These are phyloP conservation scores for Ammodytes dubius DNA, from an alignment of 2,113 vertebrate species.

Conservation along the genomic window DNA sequence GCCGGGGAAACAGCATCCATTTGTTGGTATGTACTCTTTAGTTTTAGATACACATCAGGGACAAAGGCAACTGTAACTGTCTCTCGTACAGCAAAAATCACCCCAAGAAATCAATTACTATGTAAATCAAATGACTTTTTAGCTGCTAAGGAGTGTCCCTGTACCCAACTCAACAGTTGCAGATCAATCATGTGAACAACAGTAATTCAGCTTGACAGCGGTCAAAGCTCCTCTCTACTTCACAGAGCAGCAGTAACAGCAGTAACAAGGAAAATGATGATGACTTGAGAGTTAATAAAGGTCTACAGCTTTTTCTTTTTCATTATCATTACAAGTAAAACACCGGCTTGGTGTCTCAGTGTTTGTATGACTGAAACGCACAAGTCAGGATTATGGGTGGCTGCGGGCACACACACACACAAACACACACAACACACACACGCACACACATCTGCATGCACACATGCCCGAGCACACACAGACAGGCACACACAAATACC, in stretches of 20 bases:
- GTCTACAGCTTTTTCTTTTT: slow-evolving; percentile 40
- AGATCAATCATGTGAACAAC: slow-evolving; percentile 61
- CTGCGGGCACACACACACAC: slow-evolving; percentile 19
- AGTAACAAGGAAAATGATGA: slow-evolving; percentile 58
- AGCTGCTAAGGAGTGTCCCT: slow-evolving; percentile 35
- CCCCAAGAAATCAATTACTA: slow-evolving; percentile 21
- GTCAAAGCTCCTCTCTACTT: slow-evolving; percentile 43
- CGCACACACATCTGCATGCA: slow-evolving; percentile 17
- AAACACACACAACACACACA: not conserved
- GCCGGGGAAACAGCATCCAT: not conserved
- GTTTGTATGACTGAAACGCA: slow-evolving; percentile 7
- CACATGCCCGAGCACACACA: slow-evolving; percentile 32
- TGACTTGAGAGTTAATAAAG: slow-evolving; percentile 7
- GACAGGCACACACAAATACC: slow-evolving; percentile 38
- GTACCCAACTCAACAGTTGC: slow-evolving; percentile 21
- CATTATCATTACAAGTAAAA: slow-evolving; percentile 43
- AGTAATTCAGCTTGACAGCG: slow-evolving; percentile 48
- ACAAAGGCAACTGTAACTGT: not conserved
- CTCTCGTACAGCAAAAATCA: slow-evolving; percentile 3
- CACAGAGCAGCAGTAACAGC: slow-evolving; percentile 42
- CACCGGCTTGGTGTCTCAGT: slow-evolving; percentile 29
- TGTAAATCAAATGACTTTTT: slow-evolving; percentile 7
- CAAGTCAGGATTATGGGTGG: slow-evolving; percentile 2
- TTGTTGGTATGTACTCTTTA: not conserved
- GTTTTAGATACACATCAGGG: not conserved